Evolutionary conservation across 1,140 invertebrate genomes (phyloP).

Genomic region (Euura saliciscinereae): DNA sequence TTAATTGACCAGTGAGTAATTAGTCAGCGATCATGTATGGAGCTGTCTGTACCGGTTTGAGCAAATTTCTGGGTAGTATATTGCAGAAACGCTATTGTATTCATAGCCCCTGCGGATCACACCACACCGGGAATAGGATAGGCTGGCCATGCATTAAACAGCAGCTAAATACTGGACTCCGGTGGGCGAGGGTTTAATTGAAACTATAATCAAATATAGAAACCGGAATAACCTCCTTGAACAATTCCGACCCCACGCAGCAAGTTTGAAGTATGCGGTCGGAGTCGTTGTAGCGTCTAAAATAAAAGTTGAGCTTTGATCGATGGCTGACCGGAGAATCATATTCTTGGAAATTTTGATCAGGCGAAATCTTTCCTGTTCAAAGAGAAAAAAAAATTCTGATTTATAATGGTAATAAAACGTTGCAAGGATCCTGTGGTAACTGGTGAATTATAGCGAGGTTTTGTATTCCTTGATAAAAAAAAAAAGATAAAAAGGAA

Average conservation of each 20-base stretch:
- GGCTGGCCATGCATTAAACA: conserved; percentile 14
- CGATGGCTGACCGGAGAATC: too few species aligned
- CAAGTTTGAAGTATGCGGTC: too few species aligned
- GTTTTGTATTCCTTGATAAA: background rate
- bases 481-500: background rate
- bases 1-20: conserved; percentile 26
- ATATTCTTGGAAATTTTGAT: too few species aligned
- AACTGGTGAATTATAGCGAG: background rate
- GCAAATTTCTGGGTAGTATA: too few species aligned
- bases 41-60: too few species aligned
- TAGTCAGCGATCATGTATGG: conserved; percentile 8
- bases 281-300: too few species aligned
- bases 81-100: conserved; percentile 8
- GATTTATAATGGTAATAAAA: conserved; percentile 1
- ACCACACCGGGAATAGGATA: conserved; percentile 10
- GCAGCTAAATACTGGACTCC: conserved; percentile 4
- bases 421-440: background rate
- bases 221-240: background rate
- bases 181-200: conserved; percentile 1
- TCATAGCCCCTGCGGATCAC: conserved; percentile 9
- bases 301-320: too few species aligned
- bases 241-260: background rate
- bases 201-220: conserved; percentile 9
- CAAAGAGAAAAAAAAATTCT: background rate
- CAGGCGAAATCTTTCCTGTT: background rate